Evolutionary conservation across 2,113 vertebrate species (phyloP), one percentile per base, ranked within the genome.

Genomic region (Burhinus oedicnemus): DNA sequence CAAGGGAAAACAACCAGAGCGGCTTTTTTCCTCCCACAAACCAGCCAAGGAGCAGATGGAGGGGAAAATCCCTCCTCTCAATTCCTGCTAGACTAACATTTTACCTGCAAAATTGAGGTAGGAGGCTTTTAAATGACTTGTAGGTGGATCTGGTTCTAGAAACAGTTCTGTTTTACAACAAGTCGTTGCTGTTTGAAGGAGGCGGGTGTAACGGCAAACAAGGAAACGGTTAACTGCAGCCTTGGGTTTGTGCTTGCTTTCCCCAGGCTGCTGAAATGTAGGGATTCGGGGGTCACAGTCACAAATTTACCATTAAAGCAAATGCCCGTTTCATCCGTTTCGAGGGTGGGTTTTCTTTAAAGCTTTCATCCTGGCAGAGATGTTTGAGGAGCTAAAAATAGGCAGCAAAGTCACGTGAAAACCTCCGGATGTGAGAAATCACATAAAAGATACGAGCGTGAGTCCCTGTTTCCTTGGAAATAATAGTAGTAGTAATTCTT

Each of bases 401-500:
- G 97, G 94, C 95, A 93, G 93, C 91, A 76, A 96, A 88, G 89
- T 96, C 97, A 98, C 89, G 94, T 97, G 97, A 83, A 95, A 96
- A 96, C 78, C 96, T 97, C 95, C 92, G 91, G 90, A 96, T 97
- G 96, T 95, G 96, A 97, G 93, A 96, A 96, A 97, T 95, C 96
- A 96, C 95, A 97, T 97, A 96, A 98, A 97, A 97, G 96, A 95
- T 96, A 96, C 0, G 81, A 92, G 94, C 4, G 7, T 75, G 89
- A 94, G 96, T 92, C 94, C 90, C 94, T 29, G 97, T 98, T 98
- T 97, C 97, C 97, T 98, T 98, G 97, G 97, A 98, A 98, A 98
- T 98, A 96, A 87, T 95, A 97, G 95, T 97, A 97, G 96, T 97
- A 98, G 96, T 97, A 97, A 97, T 95, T 97, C 94, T 78, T 92